Evolutionary conservation across 2,113 vertebrate species (phyloP).

Genomic region (Abramis brama): DNA sequence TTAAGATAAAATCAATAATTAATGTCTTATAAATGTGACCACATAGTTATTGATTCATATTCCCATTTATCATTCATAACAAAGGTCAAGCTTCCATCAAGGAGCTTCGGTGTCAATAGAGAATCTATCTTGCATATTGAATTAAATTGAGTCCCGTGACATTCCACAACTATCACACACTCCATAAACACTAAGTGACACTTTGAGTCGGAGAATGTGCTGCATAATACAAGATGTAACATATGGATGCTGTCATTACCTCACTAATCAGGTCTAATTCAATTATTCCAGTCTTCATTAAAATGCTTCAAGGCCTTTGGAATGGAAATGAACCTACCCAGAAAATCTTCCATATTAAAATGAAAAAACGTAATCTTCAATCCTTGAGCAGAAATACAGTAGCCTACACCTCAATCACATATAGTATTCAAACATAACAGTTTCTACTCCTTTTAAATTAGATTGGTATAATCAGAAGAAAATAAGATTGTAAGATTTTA

Average conservation of each 20-base stretch:
- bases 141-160: neutral
- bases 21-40: neutral
- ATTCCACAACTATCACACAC: neutral
- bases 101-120: neutral
- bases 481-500: neutral
- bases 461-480: neutral
- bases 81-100: neutral
- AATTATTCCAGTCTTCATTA: neutral
- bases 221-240: constrained; percentile 5
- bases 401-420: neutral
- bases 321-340: neutral
- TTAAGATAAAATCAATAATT: neutral
- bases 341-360: neutral
- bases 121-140: neutral
- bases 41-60: neutral
- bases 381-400: neutral
- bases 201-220: neutral
- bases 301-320: constrained; percentile 6
- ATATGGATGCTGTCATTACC: constrained; percentile 11
- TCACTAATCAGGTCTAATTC: neutral
- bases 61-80: neutral
- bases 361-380: neutral
- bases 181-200: neutral
- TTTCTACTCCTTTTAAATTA: neutral
- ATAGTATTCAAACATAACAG: neutral